Percentiles rank a stretch among this genome's conserved stretches.
These are phyloP conservation scores for Pseudopodoces humilis DNA, from an alignment of 2,113 vertebrate genomes.

Conservation along the genomic window DNA sequence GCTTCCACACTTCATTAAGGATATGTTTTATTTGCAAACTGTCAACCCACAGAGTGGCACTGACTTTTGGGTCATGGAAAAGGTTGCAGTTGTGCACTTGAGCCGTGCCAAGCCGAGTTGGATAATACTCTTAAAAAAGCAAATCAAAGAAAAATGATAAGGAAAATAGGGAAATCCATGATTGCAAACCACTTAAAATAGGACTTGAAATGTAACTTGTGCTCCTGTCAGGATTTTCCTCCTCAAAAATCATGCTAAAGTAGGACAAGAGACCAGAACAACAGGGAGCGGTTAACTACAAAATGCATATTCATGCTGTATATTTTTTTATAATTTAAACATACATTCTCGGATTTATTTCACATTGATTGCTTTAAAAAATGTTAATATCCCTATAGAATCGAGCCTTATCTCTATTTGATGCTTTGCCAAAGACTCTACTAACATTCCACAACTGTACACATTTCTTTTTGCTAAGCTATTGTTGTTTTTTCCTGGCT, in stretches of 20 bases:
- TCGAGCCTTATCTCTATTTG: conserved; percentile 23
- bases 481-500: conserved; percentile 37
- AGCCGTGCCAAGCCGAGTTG: conserved; percentile 29
- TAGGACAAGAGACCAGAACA: conserved; percentile 41
- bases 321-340: conserved; percentile 38
- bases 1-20: conserved; percentile 35
- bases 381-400: conserved; percentile 38
- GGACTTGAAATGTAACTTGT: background rate
- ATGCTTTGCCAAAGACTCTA: conserved; percentile 33
- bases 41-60: conserved; percentile 39
- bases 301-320: conserved; percentile 50
- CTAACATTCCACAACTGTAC: conserved; percentile 17
- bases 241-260: background rate
- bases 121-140: conserved; percentile 13
- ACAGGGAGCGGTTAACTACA: conserved; percentile 25
- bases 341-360: conserved; percentile 55
- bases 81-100: conserved; percentile 10
- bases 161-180: background rate
- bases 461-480: conserved; percentile 43
- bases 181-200: conserved; percentile 20
- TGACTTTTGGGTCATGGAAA: conserved; percentile 54
- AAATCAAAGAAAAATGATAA: conserved; percentile 32
- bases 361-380: conserved; percentile 56
- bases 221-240: conserved; percentile 28
- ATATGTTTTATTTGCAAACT: conserved; percentile 57